These are phyloP conservation scores for Erebia aethiops DNA, from an alignment of 2,888 invertebrate species.

Conservation along the genomic window DNA sequence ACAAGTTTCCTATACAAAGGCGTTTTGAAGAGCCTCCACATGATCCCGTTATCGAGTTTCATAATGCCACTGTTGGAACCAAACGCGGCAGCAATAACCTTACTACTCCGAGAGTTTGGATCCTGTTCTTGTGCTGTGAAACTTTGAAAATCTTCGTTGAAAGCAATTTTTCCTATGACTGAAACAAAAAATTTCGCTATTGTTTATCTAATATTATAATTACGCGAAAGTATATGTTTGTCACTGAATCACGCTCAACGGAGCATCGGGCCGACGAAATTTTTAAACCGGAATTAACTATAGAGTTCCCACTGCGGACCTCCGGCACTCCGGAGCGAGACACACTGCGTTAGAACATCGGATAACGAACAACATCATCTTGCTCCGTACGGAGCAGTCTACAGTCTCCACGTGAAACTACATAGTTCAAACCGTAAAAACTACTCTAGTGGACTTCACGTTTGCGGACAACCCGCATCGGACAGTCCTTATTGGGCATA, in stretches of 20 bases:
- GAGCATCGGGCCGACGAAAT: neutral
- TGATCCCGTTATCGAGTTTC: constrained; percentile 86
- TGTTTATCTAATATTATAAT: neutral
- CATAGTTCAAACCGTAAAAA: too few relatives aligned
- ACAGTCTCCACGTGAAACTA: too few relatives aligned
- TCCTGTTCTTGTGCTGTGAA: constrained; percentile 84
- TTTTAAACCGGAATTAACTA: neutral
- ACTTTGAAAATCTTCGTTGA: constrained; percentile 87
- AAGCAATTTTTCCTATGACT: constrained; percentile 89
- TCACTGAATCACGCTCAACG: neutral
- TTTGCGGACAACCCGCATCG: too few relatives aligned
- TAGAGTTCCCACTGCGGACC: neutral
- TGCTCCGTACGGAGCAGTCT: too few relatives aligned
- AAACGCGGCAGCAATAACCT: constrained; percentile 88
- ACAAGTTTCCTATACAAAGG: constrained; percentile 87
- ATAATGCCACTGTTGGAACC: constrained; percentile 88
- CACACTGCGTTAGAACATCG: too few relatives aligned
- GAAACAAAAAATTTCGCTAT: constrained; percentile 50
- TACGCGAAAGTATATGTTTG: neutral
- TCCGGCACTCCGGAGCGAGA: too few relatives aligned
- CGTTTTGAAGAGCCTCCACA: constrained; percentile 89
- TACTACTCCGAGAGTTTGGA: constrained; percentile 84
- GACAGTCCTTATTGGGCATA: too few relatives aligned
- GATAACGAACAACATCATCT: too few relatives aligned
- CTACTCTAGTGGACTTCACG: too few relatives aligned